A percentile compares a stretch with the other conserved stretches of the same genome.
Evolutionary conservation across 2,113 vertebrate species (phyloP).

Genomic region (Lasiurus cinereus): DNA sequence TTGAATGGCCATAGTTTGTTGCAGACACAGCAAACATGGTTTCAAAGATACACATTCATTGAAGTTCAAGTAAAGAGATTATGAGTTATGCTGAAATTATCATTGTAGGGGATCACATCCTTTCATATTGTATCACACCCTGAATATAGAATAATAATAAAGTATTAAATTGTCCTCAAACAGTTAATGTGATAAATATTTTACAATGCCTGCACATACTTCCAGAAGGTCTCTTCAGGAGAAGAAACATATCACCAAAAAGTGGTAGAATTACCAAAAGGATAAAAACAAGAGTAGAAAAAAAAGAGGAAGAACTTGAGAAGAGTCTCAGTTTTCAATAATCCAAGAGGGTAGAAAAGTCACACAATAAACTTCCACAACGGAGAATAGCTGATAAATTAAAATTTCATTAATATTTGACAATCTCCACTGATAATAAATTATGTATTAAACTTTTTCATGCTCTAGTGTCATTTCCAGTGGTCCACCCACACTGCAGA

Average conservation of each 20-base stretch:
- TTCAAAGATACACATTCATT: conserved; percentile 19
- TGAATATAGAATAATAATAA: conserved; percentile 30
- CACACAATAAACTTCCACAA: conserved; percentile 40
- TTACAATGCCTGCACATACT: not conserved
- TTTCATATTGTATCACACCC: not conserved
- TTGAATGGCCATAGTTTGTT: conserved; percentile 45
- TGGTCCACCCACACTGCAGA: conserved; percentile 67
- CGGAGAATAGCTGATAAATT: conserved; percentile 16
- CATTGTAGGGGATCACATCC: not conserved
- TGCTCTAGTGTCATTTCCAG: conserved; percentile 64
- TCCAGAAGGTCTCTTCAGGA: not conserved
- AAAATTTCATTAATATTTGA: conserved; percentile 64
- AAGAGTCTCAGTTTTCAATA: conserved; percentile 13
- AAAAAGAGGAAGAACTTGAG: not conserved
- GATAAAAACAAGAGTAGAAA: not conserved
- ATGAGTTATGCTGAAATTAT: conserved; percentile 10
- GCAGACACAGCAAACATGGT: not conserved
- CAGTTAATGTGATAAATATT: conserved; percentile 24
- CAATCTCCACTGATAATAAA: conserved; percentile 58
- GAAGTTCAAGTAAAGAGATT: conserved; percentile 5
- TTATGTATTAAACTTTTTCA: conserved; percentile 62
- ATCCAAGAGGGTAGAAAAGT: not conserved
- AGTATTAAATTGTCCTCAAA: conserved; percentile 9
- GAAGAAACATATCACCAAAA: not conserved
- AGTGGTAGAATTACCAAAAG: conserved; percentile 13